Evolutionary conservation across 1,140 invertebrate species (phyloP).

Genomic region (Colletes latitarsis): DNA sequence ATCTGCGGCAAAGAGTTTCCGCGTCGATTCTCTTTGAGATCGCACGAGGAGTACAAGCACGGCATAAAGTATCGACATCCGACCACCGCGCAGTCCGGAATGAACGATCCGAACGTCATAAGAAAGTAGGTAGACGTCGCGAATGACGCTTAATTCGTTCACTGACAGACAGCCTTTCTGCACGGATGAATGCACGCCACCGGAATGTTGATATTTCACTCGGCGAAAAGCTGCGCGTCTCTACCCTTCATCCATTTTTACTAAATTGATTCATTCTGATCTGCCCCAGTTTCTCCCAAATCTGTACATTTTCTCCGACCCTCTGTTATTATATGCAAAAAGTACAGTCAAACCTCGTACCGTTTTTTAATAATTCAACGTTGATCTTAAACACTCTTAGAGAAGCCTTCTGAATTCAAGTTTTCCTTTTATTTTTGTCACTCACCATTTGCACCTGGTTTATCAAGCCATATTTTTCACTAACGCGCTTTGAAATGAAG

Average conservation of each 20-base stretch:
- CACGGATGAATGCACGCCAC: not conserved
- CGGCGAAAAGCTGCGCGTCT: not conserved
- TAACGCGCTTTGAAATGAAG: no score
- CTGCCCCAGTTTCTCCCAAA: not conserved
- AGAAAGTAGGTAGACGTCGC: slow-evolving; percentile 68
- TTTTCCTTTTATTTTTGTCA: no score
- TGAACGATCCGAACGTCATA: slow-evolving; percentile 60
- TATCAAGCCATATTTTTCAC: no score
- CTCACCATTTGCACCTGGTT: no score
- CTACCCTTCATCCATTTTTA: not conserved
- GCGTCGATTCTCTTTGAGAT: slow-evolving; percentile 81
- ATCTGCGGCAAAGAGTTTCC: slow-evolving; percentile 83
- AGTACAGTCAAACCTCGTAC: no score
- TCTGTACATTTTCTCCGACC: no score
- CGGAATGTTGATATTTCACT: slow-evolving; percentile 14
- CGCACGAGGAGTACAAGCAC: slow-evolving; percentile 84
- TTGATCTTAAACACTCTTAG: no score
- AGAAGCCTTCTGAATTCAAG: no score
- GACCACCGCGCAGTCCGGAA: slow-evolving; percentile 45
- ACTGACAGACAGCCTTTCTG: slow-evolving; percentile 3
- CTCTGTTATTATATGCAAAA: no score
- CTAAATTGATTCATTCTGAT: not conserved
- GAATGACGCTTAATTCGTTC: slow-evolving; percentile 20
- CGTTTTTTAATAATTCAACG: no score
- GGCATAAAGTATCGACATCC: slow-evolving; percentile 80